Percentiles rank a stretch among this genome's conserved stretches.
These are phyloP conservation scores for Festucalex cinctus DNA, from an alignment of 2,113 vertebrate species.

Conservation along the genomic window DNA sequence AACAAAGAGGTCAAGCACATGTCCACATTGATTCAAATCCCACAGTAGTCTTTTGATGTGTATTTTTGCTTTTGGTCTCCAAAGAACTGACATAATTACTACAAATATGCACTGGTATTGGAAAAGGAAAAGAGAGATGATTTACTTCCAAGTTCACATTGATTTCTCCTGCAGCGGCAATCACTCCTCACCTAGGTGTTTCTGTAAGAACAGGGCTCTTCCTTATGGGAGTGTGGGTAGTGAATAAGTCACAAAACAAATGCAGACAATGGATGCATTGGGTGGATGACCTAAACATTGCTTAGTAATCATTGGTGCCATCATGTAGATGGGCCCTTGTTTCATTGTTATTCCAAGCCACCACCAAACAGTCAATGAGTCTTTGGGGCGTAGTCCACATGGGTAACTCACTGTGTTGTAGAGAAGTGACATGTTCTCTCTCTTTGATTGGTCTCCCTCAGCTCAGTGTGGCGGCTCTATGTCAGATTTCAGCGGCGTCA, in stretches of 20 bases:
- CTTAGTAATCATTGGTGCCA: constrained; percentile 30
- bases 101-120: constrained; percentile 11
- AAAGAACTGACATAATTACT: constrained; percentile 24
- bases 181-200: constrained; percentile 31
- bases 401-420: constrained; percentile 13
- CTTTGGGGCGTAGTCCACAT: constrained; percentile 21
- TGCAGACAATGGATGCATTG: constrained; percentile 10
- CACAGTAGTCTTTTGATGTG: constrained; percentile 12
- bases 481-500: constrained; percentile 90
- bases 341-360: constrained; percentile 55
- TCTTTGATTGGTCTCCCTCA: constrained; percentile 68
- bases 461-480: constrained; percentile 90
- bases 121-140: constrained; percentile 2
- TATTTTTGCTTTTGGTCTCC: constrained; percentile 16
- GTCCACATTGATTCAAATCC: constrained; percentile 25
- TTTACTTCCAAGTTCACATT: constrained; percentile 24
- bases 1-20: constrained; percentile 32
- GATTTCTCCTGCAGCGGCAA: constrained; percentile 16
- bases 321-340: constrained; percentile 42
- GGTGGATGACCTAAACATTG: constrained; percentile 44
- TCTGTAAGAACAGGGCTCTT: constrained; percentile 24
- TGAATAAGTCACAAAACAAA: constrained; percentile 26
- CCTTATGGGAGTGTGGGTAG: constrained; percentile 13
- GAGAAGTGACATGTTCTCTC: constrained; percentile 58
- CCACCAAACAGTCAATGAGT: constrained; percentile 32